Percentiles rank a stretch among this genome's conserved stretches.
phyloP scores from a whole-genome alignment of 2,797 vertebrate species.

The Chrosomus eos region DNA sequence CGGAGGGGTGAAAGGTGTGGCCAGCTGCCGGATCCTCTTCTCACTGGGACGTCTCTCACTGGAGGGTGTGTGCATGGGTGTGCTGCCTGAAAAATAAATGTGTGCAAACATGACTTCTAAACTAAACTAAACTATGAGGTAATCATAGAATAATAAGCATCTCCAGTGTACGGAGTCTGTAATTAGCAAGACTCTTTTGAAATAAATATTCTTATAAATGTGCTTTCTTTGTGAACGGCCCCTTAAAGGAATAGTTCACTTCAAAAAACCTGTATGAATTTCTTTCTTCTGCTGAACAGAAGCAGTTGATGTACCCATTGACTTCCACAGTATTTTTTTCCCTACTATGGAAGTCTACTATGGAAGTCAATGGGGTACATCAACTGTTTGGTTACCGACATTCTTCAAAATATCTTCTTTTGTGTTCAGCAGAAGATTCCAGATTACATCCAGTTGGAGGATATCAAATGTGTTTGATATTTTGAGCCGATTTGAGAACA shows the following conservation, averaged over 20 bases:
- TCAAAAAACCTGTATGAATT: too few relatives aligned
- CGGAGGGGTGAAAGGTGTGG: slow-evolving; percentile 88
- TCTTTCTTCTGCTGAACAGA: too few relatives aligned
- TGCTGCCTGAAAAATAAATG: slow-evolving; percentile 72
- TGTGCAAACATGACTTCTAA: background rate
- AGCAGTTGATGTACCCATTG: too few relatives aligned
- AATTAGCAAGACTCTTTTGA: background rate
- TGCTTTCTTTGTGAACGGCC: too few relatives aligned
- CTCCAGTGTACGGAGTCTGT: background rate
- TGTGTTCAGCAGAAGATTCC: too few relatives aligned
- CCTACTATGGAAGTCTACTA: too few relatives aligned
- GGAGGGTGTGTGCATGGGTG: slow-evolving; percentile 72
- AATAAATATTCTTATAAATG: background rate
- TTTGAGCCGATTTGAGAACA: background rate
- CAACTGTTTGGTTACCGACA: too few relatives aligned
- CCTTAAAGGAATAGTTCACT: too few relatives aligned
- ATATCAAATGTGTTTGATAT: background rate
- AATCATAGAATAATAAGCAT: background rate
- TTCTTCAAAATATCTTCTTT: too few relatives aligned
- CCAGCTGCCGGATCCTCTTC: slow-evolving; percentile 70
- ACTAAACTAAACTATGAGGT: background rate
- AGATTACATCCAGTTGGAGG: background rate
- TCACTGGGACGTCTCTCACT: slow-evolving; percentile 68
- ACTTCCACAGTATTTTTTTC: too few relatives aligned
- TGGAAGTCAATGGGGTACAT: too few relatives aligned